Evolutionary conservation across 2,888 invertebrate genomes (phyloP).

Genomic region (Melieria omissa): DNA sequence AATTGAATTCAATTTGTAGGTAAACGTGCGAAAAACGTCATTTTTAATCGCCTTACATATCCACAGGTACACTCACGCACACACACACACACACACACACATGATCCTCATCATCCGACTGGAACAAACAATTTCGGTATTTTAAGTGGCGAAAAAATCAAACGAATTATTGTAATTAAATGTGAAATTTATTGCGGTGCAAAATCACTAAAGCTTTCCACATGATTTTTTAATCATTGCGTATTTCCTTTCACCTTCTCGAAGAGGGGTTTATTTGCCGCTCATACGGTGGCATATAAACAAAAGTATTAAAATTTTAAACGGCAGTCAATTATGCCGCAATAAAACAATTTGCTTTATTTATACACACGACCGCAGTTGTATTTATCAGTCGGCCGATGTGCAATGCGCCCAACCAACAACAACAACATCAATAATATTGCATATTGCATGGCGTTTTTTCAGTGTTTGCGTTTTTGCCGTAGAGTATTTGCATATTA

Average conservation of each 20-base stretch:
- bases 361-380: constrained; percentile 4
- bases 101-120: neutral
- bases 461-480: neutral
- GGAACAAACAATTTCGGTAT: neutral
- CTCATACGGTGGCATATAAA: constrained; percentile 17
- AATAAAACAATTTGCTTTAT: constrained; percentile 41
- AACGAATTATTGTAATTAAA: constrained; percentile 28
- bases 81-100: neutral
- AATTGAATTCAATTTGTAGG: too few species aligned
- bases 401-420: neutral
- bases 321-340: constrained; percentile 46
- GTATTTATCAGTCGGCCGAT: neutral
- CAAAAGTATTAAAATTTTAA: constrained; percentile 37
- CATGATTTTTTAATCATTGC: constrained; percentile 22
- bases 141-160: neutral
- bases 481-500: constrained; percentile 17
- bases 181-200: constrained; percentile 22
- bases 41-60: too few species aligned
- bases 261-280: too few species aligned
- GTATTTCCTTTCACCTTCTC: constrained; percentile 26
- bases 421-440: neutral
- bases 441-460: neutral
- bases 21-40: too few species aligned
- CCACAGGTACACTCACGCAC: neutral
- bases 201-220: constrained; percentile 27